Evolutionary conservation across 53 echinoderm and acorn worm genomes (phyloP).

Genomic region (Zoroaster sp.): DNA sequence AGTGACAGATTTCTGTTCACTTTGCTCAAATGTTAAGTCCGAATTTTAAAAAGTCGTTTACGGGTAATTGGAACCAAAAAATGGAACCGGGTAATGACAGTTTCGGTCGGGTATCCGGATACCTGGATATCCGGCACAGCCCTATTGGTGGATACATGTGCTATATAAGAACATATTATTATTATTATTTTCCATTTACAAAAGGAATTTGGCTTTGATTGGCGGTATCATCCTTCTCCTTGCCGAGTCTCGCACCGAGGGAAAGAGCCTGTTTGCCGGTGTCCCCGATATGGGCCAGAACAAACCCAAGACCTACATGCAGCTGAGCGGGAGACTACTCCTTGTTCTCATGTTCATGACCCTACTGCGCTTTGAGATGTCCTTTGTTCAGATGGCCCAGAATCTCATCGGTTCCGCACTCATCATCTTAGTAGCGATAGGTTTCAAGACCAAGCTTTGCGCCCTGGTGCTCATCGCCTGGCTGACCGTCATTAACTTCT

Average conservation of each 20-base stretch:
- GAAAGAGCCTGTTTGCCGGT: slow-evolving; percentile 95
- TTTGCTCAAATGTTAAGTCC: too few species aligned
- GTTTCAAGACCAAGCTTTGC: slow-evolving; percentile 98
- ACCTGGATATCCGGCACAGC: too few species aligned
- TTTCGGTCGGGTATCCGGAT: too few species aligned
- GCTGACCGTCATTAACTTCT: slow-evolving; percentile 97
- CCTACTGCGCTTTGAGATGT: slow-evolving; percentile 91
- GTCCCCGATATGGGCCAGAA: slow-evolving; percentile 92
- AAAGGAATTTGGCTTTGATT: slow-evolving; percentile 88
- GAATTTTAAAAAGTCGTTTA: too few species aligned
- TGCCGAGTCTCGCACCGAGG: slow-evolving; percentile 91
- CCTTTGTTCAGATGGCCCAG: slow-evolving; percentile 79
- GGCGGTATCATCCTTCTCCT: slow-evolving; percentile 95
- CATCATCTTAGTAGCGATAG: slow-evolving; percentile 89
- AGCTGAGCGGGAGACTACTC: slow-evolving; percentile 93
- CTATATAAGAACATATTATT: too few species aligned
- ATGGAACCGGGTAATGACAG: too few species aligned
- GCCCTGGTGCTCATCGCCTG: slow-evolving; percentile 93
- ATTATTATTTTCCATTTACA: background rate
- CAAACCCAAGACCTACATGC: slow-evolving; percentile 99
- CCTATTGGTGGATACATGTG: too few species aligned
- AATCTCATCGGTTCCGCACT: slow-evolving; percentile 88
- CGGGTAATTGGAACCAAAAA: too few species aligned
- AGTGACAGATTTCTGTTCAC: too few species aligned
- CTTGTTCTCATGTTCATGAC: slow-evolving; percentile 99